Conservation (phyloP, 2,888 invertebrate species). For the Bibio marci region DNA sequence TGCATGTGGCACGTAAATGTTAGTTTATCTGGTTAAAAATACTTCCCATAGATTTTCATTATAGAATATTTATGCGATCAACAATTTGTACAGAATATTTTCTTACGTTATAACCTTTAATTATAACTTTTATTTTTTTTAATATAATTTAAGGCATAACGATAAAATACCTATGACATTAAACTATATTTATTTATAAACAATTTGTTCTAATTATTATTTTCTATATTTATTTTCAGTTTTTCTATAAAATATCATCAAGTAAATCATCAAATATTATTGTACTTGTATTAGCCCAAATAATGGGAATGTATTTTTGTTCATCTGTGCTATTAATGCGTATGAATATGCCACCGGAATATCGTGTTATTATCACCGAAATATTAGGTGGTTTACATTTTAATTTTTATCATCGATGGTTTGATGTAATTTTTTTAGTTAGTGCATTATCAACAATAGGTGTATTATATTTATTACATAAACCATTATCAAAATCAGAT, state of each 20-base stretch:
- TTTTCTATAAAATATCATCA: constrained; percentile 98
- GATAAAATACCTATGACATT: no score
- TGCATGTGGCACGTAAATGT: no score
- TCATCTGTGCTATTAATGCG: constrained; percentile 92
- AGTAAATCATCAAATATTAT: constrained; percentile 98
- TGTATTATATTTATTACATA: constrained; percentile 89
- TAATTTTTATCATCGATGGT: constrained; percentile 99
- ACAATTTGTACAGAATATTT: no score
- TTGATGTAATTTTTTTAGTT: constrained; percentile 96
- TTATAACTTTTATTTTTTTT: no score
- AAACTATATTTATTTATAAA: no score
- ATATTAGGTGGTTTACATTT: constrained; percentile 95
- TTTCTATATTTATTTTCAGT: constrained; percentile 58
- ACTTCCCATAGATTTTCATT: no score
- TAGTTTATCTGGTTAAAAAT: no score
- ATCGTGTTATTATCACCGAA: constrained; percentile 68
- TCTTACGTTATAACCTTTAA: no score
- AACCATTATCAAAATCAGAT: constrained; percentile 32
- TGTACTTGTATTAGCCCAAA: constrained; percentile 88
- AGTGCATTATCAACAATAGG: constrained; percentile 91
- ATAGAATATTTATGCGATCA: no score
- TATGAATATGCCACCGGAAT: constrained; percentile 99
- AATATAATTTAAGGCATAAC: no score
- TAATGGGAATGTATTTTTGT: constrained; percentile 99
- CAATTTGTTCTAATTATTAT: no score